A percentile compares a stretch with the other conserved stretches of the same genome.
phyloP scores from a whole-genome alignment of 2,797 vertebrate species.

The Megalops cyprinoides region DNA sequence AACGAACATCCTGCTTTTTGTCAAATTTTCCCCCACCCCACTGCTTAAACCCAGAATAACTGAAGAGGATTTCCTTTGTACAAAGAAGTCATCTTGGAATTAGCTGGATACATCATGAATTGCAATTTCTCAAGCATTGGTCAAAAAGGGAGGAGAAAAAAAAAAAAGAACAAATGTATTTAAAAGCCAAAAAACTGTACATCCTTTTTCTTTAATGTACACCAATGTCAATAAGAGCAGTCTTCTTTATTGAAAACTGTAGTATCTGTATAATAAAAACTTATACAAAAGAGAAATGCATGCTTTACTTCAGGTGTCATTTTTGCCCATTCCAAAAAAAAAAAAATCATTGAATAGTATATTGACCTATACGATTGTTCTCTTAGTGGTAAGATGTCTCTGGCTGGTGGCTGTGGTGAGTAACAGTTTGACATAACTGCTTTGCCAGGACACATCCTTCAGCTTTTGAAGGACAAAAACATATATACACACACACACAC shows the following conservation, averaged over 20 bases:
- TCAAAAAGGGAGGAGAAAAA: slow-evolving; percentile 44
- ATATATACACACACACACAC: too few species aligned
- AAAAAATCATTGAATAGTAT: neutral
- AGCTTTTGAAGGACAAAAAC: neutral
- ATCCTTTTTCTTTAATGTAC: slow-evolving; percentile 58
- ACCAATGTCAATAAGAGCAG: slow-evolving; percentile 64
- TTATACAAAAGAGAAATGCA: slow-evolving; percentile 59
- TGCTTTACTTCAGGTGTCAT: neutral
- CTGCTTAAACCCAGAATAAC: slow-evolving; percentile 34
- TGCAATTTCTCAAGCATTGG: slow-evolving; percentile 39
- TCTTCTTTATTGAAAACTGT: slow-evolving; percentile 65
- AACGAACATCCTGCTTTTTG: slow-evolving; percentile 48
- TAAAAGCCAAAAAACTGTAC: slow-evolving; percentile 70
- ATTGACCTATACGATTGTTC: neutral
- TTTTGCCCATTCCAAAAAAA: neutral
- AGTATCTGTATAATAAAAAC: slow-evolving; percentile 75
- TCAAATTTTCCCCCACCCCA: slow-evolving; percentile 42
- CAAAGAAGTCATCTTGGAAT: slow-evolving; percentile 36
- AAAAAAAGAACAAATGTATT: slow-evolving; percentile 45
- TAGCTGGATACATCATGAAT: slow-evolving; percentile 29
- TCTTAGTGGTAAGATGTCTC: neutral
- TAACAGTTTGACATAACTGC: neutral
- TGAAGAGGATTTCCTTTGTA: slow-evolving; percentile 23
- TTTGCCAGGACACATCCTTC: neutral
- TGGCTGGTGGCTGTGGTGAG: neutral